Evolutionary conservation across 2,113 vertebrate species (phyloP), one percentile per base, ranked within the genome.

Genomic region (Perca flavescens): DNA sequence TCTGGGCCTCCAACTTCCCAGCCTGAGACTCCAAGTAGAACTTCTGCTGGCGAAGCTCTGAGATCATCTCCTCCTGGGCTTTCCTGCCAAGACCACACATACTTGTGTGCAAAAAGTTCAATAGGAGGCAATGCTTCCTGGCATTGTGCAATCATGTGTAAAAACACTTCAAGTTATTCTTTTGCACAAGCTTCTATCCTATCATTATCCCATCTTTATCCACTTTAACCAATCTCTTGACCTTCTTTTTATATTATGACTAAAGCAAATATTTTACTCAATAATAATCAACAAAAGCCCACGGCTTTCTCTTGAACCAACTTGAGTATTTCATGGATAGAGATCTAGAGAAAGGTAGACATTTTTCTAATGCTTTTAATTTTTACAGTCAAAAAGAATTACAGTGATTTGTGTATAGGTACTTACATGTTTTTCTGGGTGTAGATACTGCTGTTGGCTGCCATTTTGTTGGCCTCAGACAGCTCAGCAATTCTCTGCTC

Each of bases 1-100:
- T 99, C 93, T 99, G 98, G 76, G 98, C 98, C 86, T 99, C 98
- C 87, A 99, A 87, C 87, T 99, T 99, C 28, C 98, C 98, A 8
- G 97, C 98, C 92, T 99, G 98, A 5, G 98, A 97, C 92, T 99
- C 98, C 94, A 99, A 93, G 93, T 99, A 99, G 94, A 99, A 99
- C 92, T 99, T 99, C 95, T 99, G 98, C 88, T 99, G 98, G 63
- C 98, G 96, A 67, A 99, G 97, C 91, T 99, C 98, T 67, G 98
- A 99, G 91, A 99, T 99, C 98, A 99, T 99, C 91, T 99, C 98
- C 87, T 99, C 98, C 87, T 99, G 98, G 82, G 98, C 97, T 97
- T 99, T 99, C 97, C 98, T 99, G 89, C 79, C 74, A 70, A 60
- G 13, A 58, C 17, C 79, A 85, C 49, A 82, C 60, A 79, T 15